phyloP scores from a whole-genome alignment of 2,797 vertebrate species.

The Saxicola maurus region DNA sequence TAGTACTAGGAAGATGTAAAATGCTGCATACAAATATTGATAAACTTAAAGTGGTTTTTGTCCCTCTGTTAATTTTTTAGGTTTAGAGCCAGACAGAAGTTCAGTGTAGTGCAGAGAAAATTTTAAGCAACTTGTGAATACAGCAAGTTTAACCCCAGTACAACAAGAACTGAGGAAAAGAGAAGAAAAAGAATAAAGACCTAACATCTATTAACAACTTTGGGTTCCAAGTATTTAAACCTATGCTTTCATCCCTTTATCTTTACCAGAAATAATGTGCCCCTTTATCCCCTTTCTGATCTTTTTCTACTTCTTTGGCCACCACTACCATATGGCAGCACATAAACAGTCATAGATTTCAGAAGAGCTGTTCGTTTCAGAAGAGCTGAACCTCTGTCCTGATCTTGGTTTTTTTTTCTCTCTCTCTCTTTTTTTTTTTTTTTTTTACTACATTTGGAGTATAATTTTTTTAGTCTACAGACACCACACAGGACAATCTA shows the following conservation, averaged over 20 bases:
- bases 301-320: neutral
- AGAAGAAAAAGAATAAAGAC: neutral
- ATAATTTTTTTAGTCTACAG: neutral
- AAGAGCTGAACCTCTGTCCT: neutral
- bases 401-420: neutral
- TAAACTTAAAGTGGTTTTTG: neutral
- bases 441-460: neutral
- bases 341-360: neutral
- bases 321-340: neutral
- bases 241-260: neutral
- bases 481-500: neutral
- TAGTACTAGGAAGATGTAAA: neutral
- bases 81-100: neutral
- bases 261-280: neutral
- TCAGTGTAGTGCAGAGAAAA: neutral
- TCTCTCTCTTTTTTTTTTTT: neutral
- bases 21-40: neutral
- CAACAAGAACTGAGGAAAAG: rapidly evolving
- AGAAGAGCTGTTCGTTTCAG: neutral
- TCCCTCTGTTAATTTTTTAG: neutral
- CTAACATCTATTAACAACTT: neutral
- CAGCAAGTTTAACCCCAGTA: neutral
- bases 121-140: neutral
- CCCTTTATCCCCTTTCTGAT: neutral
- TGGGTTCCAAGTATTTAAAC: neutral